A percentile compares a stretch with the other conserved stretches of the same genome.
Conservation (phyloP, 64 coral and sea anemone species). For the Montipora efflorescens region DNA sequence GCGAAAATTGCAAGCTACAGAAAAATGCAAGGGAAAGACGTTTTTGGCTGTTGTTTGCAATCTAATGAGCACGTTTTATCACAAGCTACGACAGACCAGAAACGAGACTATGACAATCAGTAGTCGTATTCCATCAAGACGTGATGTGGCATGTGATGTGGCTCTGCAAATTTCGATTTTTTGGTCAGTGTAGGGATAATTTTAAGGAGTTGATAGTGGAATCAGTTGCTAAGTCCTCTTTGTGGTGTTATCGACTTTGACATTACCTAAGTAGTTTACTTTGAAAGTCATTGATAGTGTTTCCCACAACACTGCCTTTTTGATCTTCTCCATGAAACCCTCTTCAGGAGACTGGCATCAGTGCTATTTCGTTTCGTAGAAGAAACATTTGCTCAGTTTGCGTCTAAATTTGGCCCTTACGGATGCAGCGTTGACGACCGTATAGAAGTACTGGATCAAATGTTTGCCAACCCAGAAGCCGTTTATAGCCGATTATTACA, state of each 20-base stretch:
- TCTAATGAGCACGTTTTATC: not conserved
- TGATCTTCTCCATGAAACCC: not conserved
- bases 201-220: not conserved
- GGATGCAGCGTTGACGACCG: not conserved
- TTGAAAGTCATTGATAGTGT: not conserved
- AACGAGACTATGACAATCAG: not conserved
- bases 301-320: not conserved
- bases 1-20: not conserved
- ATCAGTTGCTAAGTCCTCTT: not conserved
- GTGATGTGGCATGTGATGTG: not conserved
- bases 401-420: not conserved
- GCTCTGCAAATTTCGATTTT: not conserved
- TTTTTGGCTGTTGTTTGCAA: not conserved
- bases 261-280: not conserved
- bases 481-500: constrained; percentile 19
- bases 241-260: not conserved
- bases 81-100: not conserved
- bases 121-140: not conserved
- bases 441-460: not conserved
- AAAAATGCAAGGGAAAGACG: not conserved
- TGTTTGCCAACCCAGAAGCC: not conserved
- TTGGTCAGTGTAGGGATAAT: not conserved
- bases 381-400: not conserved
- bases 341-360: not conserved
- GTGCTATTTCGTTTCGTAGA: not conserved